A percentile compares a stretch with the other conserved stretches of the same genome.
Conservation (phyloP, 1,140 invertebrate species). For the Charaxes varanes region DNA sequence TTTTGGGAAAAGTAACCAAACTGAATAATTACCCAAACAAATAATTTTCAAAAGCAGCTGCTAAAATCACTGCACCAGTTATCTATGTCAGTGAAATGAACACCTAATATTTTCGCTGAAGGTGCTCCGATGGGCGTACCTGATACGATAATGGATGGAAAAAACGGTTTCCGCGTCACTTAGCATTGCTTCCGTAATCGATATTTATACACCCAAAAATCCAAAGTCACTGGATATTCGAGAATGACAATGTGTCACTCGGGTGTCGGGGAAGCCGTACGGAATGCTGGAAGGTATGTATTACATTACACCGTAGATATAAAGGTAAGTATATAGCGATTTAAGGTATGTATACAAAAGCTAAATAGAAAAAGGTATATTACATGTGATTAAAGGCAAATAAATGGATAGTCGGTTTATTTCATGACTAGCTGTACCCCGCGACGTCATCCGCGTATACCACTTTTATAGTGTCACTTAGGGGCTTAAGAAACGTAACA, state of each 20-base stretch:
- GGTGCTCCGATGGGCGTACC: slow-evolving; percentile 6
- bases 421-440: too few relatives aligned
- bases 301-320: slow-evolving; percentile 9
- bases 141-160: slow-evolving; percentile 18
- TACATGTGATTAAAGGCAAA: too few relatives aligned
- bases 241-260: slow-evolving; percentile 19
- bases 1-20: too few relatives aligned
- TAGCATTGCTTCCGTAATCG: slow-evolving; percentile 18
- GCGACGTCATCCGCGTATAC: too few relatives aligned
- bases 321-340: too few relatives aligned
- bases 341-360: too few relatives aligned
- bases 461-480: too few relatives aligned
- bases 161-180: slow-evolving; percentile 18
- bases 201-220: slow-evolving; percentile 23
- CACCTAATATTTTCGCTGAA: slow-evolving; percentile 1
- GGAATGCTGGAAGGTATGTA: slow-evolving; percentile 6
- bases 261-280: slow-evolving; percentile 17
- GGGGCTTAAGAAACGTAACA: too few relatives aligned
- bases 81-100: neutral
- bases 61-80: slow-evolving; percentile 1
- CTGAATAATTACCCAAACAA: neutral
- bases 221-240: slow-evolving; percentile 19
- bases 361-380: too few relatives aligned
- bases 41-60: neutral
- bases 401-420: too few relatives aligned